phyloP scores from a whole-genome alignment of 1,140 invertebrate genomes.

The Riptortus pedestris region DNA sequence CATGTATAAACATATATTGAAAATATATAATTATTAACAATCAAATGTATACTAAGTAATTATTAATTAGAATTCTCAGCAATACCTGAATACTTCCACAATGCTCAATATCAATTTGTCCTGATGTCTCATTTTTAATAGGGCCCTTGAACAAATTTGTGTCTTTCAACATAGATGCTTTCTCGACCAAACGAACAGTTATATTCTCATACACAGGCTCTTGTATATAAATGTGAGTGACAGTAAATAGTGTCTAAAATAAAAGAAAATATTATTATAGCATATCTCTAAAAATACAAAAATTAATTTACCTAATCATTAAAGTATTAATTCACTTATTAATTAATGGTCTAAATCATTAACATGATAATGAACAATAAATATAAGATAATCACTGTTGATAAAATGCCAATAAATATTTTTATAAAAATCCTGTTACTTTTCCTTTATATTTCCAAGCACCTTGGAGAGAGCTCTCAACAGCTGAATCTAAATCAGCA shows the following conservation, averaged over 20 bases:
- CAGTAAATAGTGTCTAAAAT: constrained; percentile 6
- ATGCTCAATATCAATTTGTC: neutral
- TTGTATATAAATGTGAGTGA: constrained; percentile 9
- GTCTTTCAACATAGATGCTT: neutral
- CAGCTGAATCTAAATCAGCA: constrained; percentile 16
- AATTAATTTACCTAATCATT: too few relatives aligned
- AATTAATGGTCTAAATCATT: too few relatives aligned
- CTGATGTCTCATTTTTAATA: neutral
- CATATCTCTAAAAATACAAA: too few relatives aligned
- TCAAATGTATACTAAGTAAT: too few relatives aligned
- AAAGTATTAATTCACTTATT: too few relatives aligned
- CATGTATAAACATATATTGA: too few relatives aligned
- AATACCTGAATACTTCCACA: constrained; percentile 1
- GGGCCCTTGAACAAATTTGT: neutral
- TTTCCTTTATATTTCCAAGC: constrained; percentile 21
- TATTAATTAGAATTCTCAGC: too few relatives aligned
- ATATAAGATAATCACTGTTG: too few relatives aligned
- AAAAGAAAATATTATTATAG: neutral
- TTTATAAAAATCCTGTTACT: constrained; percentile 5
- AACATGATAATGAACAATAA: too few relatives aligned
- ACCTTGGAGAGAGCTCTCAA: constrained; percentile 12
- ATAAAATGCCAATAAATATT: too few relatives aligned
- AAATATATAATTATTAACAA: too few relatives aligned
- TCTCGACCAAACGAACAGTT: neutral
- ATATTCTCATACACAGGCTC: constrained; percentile 9